Evolutionary conservation across 2,888 invertebrate species (phyloP).

Genomic region (Polietes domitor): DNA sequence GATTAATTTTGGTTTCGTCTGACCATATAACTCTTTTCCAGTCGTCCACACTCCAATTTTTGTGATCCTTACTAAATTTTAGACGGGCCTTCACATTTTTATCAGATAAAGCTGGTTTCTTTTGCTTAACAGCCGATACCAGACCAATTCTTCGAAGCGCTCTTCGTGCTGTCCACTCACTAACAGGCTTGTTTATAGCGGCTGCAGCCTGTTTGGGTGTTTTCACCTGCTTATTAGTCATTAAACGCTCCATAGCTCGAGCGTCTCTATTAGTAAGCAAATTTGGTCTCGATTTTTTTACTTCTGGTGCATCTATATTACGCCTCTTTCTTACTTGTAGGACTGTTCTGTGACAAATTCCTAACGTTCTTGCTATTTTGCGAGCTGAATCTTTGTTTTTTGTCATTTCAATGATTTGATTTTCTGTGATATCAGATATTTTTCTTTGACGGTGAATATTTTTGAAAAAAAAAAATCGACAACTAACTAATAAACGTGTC

Average conservation of each 20-base stretch:
- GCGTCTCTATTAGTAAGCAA: not conserved
- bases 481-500: no score
- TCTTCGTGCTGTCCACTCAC: slow-evolving; percentile 6
- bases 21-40: not conserved
- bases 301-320: not conserved
- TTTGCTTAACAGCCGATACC: not conserved
- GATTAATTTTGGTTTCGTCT: not conserved
- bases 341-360: not conserved
- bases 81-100: no score
- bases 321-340: not conserved
- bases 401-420: not conserved
- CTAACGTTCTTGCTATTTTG: not conserved
- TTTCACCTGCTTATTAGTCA: not conserved
- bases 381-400: not conserved
- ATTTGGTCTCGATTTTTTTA: not conserved
- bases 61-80: no score
- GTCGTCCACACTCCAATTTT: no score
- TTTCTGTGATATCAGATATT: not conserved
- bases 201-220: slow-evolving; percentile 1
- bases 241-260: slow-evolving; percentile 1
- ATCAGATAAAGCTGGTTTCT: not conserved
- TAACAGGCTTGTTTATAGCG: slow-evolving; percentile 7
- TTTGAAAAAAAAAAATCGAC: no score
- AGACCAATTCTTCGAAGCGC: not conserved
- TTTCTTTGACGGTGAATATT: no score